These are phyloP conservation scores for Homarus gammarus DNA, from an alignment of 2,888 invertebrate species.

Conservation along the genomic window DNA sequence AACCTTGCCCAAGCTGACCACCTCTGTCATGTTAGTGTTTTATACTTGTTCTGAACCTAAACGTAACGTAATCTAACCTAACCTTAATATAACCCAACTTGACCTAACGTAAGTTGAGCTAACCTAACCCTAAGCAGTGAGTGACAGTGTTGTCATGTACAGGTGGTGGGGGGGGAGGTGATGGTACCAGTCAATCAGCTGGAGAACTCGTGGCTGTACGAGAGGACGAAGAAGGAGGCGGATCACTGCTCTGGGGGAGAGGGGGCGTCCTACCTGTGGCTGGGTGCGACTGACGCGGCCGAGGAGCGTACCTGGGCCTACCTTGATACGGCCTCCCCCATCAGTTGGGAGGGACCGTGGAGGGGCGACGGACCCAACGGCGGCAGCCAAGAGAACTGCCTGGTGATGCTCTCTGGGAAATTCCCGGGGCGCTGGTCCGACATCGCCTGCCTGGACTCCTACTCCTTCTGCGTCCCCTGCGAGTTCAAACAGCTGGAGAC, in stretches of 20 bases:
- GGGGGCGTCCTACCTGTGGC: slow-evolving; percentile 71
- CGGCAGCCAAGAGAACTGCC: slow-evolving; percentile 72
- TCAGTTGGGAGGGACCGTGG: slow-evolving; percentile 66
- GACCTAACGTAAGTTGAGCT: neutral
- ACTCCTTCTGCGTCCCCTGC: slow-evolving; percentile 70
- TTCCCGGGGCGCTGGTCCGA: slow-evolving; percentile 72
- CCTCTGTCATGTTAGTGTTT: slow-evolving; percentile 50
- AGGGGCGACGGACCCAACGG: slow-evolving; percentile 73
- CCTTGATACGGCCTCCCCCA: neutral
- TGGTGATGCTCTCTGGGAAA: slow-evolving; percentile 70
- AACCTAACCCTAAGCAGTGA: neutral
- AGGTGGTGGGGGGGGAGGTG: slow-evolving; percentile 65
- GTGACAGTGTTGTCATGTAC: neutral
- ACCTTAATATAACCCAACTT: neutral
- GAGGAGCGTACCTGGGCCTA: slow-evolving; percentile 41
- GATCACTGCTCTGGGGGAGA: slow-evolving; percentile 61
- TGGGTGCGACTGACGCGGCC: slow-evolving; percentile 69
- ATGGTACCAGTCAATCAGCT: slow-evolving; percentile 52
- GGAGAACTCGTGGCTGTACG: slow-evolving; percentile 67
- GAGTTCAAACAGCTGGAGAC: slow-evolving; percentile 48
- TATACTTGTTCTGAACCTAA: neutral
- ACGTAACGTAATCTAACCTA: neutral
- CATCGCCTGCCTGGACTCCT: slow-evolving; percentile 71
- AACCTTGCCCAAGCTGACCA: slow-evolving; percentile 26
- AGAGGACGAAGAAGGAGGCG: slow-evolving; percentile 38